These are phyloP conservation scores for Corvus hawaiiensis DNA, from an alignment of 2,113 vertebrate species.

Conservation along the genomic window DNA sequence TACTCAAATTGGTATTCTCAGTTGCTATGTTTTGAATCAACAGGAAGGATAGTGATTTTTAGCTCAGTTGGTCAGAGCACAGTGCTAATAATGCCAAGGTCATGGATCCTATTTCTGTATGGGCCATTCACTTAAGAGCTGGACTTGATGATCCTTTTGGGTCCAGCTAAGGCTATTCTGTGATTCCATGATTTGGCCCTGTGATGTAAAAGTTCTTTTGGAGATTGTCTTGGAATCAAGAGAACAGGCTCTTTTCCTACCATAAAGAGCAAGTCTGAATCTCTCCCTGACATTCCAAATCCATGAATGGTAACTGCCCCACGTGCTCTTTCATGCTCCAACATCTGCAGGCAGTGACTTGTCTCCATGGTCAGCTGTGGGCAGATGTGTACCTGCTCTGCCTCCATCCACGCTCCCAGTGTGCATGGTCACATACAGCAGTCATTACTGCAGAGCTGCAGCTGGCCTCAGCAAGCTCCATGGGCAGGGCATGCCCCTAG, in stretches of 20 bases:
- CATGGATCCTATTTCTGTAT: neutral
- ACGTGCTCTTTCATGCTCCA: accelerated
- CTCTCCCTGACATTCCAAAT: neutral
- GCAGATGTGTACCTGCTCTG: neutral
- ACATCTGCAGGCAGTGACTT: neutral
- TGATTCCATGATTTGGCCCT: neutral
- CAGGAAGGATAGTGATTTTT: neutral
- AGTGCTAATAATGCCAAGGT: neutral
- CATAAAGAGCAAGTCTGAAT: neutral
- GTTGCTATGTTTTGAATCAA: neutral
- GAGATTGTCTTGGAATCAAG: neutral
- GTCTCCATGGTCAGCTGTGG: neutral
- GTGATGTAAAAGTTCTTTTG: neutral
- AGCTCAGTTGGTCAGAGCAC: neutral
- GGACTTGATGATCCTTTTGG: too few relatives aligned
- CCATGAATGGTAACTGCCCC: neutral
- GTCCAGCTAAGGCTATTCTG: neutral
- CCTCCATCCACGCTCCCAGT: accelerated
- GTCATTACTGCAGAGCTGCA: neutral
- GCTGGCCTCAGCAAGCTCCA: neutral
- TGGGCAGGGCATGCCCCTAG: accelerated
- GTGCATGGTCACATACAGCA: neutral
- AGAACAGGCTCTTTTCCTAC: neutral
- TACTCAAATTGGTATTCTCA: neutral
- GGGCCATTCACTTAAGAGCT: too few relatives aligned